phyloP scores from a whole-genome alignment of 1,140 invertebrate species.

The Caerostris extrusa region DNA sequence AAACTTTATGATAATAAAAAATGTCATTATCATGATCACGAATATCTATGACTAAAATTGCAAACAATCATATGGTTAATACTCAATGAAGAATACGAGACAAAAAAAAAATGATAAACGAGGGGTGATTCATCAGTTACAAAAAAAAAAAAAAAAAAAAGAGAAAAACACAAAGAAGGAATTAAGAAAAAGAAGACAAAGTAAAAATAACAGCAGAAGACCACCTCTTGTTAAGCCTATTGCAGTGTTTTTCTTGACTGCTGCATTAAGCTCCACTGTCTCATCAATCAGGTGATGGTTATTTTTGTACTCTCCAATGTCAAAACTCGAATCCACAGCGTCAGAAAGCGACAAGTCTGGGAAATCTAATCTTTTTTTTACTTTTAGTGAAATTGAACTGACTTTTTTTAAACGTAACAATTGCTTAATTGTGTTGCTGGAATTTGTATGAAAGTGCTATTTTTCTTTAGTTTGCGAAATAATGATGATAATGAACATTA shows the following conservation, averaged over 20 bases:
- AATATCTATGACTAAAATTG: conserved; percentile 4
- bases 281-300: conserved; percentile 53
- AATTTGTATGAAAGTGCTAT: background rate
- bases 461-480: too few species aligned
- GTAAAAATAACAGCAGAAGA: background rate
- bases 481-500: too few species aligned
- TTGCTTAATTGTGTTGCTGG: background rate
- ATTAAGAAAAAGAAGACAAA: background rate
- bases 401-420: background rate
- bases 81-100: background rate
- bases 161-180: too few species aligned
- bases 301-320: conserved; percentile 40
- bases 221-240: background rate
- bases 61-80: conserved; percentile 39
- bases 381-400: background rate
- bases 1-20: background rate
- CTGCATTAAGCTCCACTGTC: conserved; percentile 60
- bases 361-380: background rate
- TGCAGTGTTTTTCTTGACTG: conserved; percentile 56
- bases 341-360: background rate
- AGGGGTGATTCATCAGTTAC: conserved; percentile 59
- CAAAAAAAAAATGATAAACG: conserved; percentile 70
- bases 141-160: background rate
- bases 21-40: background rate
- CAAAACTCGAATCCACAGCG: conserved; percentile 38